Conservation (phyloP, 2,888 invertebrate species). For the Polyommatus iphigenia region DNA sequence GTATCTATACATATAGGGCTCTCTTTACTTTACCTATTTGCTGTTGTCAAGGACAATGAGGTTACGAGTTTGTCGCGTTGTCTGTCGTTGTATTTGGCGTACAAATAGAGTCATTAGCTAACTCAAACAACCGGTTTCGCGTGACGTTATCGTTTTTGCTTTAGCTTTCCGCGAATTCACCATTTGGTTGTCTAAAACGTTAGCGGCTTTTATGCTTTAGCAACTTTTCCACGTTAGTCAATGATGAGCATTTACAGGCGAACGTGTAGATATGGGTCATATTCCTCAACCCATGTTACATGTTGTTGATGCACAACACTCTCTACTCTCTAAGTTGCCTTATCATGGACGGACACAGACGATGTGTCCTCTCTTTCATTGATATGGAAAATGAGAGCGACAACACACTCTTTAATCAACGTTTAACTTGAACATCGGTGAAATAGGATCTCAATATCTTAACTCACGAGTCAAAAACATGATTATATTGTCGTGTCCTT, state of each 20-base stretch:
- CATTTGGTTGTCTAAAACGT: not conserved
- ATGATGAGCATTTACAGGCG: no score
- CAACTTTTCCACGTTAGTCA: not conserved
- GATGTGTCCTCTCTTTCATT: no score
- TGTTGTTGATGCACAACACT: no score
- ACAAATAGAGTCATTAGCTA: constrained; percentile 13
- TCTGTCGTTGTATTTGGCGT: not conserved
- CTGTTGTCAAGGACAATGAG: not conserved
- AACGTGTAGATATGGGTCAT: no score
- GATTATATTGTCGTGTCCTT: not conserved
- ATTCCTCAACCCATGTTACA: no score
- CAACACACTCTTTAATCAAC: not conserved
- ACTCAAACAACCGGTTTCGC: constrained; percentile 21
- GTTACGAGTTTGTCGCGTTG: not conserved
- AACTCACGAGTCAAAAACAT: not conserved
- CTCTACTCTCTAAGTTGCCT: no score
- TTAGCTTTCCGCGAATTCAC: not conserved
- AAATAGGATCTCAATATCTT: not conserved
- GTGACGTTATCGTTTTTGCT: constrained; percentile 2
- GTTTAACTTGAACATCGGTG: not conserved
- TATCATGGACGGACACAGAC: not conserved
- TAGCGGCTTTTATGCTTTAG: not conserved
- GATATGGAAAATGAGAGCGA: not conserved
- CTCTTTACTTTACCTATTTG: not conserved
- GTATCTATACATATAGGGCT: not conserved